These are phyloP conservation scores for Xylocopa sonorina DNA, from an alignment of 1,140 invertebrate genomes.

Conservation along the genomic window DNA sequence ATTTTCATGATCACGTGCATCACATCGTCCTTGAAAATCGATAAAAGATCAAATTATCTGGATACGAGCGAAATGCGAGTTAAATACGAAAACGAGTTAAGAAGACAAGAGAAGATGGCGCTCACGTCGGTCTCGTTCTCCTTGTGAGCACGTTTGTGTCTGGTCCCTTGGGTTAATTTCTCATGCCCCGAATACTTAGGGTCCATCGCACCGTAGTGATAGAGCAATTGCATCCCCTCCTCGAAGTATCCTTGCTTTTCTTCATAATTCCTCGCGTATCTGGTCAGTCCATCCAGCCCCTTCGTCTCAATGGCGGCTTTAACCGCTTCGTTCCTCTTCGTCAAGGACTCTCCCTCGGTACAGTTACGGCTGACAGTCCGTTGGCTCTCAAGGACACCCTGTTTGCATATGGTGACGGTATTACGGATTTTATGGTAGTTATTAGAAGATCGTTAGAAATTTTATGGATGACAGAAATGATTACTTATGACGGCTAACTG, in stretches of 20 bases:
- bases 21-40: constrained; percentile 72
- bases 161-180: constrained; percentile 51
- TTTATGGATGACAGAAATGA: too few species aligned
- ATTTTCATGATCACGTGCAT: constrained; percentile 78
- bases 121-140: constrained; percentile 72
- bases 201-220: constrained; percentile 74
- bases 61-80: too few species aligned
- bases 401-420: constrained; percentile 5
- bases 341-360: constrained; percentile 76
- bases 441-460: too few species aligned
- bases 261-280: constrained; percentile 77
- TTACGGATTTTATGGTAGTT: not conserved
- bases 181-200: constrained; percentile 36
- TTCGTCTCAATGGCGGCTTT: constrained; percentile 68
- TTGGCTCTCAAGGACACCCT: constrained; percentile 73
- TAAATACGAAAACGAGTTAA: not conserved
- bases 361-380: constrained; percentile 76
- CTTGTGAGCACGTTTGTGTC: constrained; percentile 75
- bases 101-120: not conserved
- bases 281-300: constrained; percentile 72
- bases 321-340: constrained; percentile 73
- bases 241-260: constrained; percentile 79
- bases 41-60: too few species aligned
- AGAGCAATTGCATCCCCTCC: constrained; percentile 78
- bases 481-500: too few species aligned